Percentiles rank a stretch among this genome's conserved stretches.
These are phyloP conservation scores for Rhamnusium bicolor DNA, from an alignment of 2,888 invertebrate species.

Conservation along the genomic window DNA sequence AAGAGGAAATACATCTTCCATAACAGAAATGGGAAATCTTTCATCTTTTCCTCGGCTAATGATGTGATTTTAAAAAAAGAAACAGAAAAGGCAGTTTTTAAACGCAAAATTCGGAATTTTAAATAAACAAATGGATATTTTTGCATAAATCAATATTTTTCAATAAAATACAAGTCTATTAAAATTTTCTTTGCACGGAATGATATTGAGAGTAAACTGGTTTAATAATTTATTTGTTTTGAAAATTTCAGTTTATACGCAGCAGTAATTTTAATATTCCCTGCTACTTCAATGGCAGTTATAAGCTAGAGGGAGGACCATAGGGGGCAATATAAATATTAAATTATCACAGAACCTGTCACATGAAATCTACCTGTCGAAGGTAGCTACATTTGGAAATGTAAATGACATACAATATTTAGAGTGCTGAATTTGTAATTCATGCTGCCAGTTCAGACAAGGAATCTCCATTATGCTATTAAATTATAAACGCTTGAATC, in stretches of 20 bases:
- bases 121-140: too few relatives aligned
- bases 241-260: not conserved
- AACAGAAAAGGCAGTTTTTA: too few relatives aligned
- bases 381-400: constrained; percentile 49
- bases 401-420: constrained; percentile 64
- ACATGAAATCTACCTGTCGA: constrained; percentile 49
- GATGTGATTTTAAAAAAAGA: too few relatives aligned
- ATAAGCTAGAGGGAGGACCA: not conserved
- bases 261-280: not conserved
- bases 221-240: not conserved
- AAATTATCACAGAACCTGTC: constrained; percentile 42
- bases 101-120: too few relatives aligned
- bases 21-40: too few relatives aligned
- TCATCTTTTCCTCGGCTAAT: too few relatives aligned
- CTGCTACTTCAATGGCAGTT: not conserved
- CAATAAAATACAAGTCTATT: too few relatives aligned
- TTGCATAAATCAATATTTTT: too few relatives aligned
- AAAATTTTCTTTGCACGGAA: too few relatives aligned
- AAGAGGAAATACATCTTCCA: too few relatives aligned
- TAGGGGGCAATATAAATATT: constrained; percentile 26
- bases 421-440: constrained; percentile 61
- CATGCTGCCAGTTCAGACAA: constrained; percentile 62
- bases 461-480: constrained; percentile 66
- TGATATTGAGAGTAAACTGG: not conserved
- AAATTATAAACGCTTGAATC: constrained; percentile 64